Conservation (phyloP, 30 jellyfish, hydroid and myxozoan species). For the Mastigias papua region DNA sequence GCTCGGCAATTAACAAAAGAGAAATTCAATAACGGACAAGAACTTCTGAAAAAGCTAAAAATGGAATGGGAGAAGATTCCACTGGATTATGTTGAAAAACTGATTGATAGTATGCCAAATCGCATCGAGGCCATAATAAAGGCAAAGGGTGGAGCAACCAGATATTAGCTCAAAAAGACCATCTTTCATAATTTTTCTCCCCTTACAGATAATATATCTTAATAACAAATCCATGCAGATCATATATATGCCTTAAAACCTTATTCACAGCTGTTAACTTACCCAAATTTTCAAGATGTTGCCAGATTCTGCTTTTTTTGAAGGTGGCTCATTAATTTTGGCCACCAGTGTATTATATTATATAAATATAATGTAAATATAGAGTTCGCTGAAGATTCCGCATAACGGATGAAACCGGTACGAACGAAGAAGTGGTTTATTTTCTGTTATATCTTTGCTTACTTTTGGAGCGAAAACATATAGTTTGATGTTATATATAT, state of each 20-base stretch:
- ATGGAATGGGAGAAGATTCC: constrained; percentile 1
- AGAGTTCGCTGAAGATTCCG: too few species aligned
- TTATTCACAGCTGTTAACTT: background rate
- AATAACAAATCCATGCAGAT: background rate
- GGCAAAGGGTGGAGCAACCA: constrained; percentile 13
- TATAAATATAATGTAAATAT: too few species aligned
- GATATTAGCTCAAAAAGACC: background rate
- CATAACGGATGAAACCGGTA: too few species aligned
- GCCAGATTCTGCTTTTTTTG: background rate
- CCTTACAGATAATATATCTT: background rate
- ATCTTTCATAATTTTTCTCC: background rate
- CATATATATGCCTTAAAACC: background rate
- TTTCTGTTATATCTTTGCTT: too few species aligned
- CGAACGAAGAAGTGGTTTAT: too few species aligned
- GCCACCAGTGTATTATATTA: constrained; percentile 11
- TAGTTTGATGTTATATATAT: too few species aligned
- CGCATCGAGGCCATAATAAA: background rate
- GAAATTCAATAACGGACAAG: background rate
- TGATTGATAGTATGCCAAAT: constrained; percentile 4
- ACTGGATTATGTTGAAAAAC: background rate
- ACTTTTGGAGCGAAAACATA: too few species aligned
- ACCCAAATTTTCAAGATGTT: background rate
- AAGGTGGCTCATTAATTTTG: constrained; percentile 18
- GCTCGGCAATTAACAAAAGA: background rate
- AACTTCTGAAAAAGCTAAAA: background rate